Evolutionary conservation across 37 sponge, comb jelly and placozoan genomes (phyloP), one percentile per base, ranked within the genome.

Genomic region (Eunapius fragilis): DNA sequence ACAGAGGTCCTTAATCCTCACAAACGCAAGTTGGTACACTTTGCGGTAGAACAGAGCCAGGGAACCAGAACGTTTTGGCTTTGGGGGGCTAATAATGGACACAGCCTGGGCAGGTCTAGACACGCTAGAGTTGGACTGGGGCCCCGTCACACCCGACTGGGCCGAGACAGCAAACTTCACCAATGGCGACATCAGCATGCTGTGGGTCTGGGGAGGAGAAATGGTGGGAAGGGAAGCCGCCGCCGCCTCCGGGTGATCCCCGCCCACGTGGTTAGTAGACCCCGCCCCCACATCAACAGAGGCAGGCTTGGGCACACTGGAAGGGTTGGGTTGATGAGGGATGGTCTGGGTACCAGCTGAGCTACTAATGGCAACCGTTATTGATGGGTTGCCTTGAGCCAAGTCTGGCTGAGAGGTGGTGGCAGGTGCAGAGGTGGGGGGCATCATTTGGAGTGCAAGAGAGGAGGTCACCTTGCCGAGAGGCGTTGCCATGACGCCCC

Each of bases 11-110:
- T 92, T 96, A 36, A 94, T 82, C 17, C 97, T 79, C 13, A 94
- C 22, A 74, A 50, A 88, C 0, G 95, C 92, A 77, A 94, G 27
- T 35, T 88, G 80, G 68, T 94, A 96, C 68, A 92, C 86, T 85
- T 96, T 96, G 24, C 96, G 85, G 48, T 91, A 96, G 72, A 96
- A 96, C 69, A 96, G 81, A 3, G 86, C 92, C 47, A 96, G 76
- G 0, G 96, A 94, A 2, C 92, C 90, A 24, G 80, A 82, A 6
- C 87, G 68, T 88, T 89, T 94, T 25, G 89, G 92, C 34, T 81
- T 87, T 33, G 82, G 67, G 13, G 86, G 58, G 32, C 83, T 74
- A 13, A 86, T 25, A 22, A 48, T 3, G 80, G 68, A 32, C 38
- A n/a, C 14, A 71, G 69, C 3, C 41, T 36, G 31, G 27, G 0